Base-by-base conservation (phyloP, 2,113 vertebrate genomes). In the Apeltes quadracus region DNA sequence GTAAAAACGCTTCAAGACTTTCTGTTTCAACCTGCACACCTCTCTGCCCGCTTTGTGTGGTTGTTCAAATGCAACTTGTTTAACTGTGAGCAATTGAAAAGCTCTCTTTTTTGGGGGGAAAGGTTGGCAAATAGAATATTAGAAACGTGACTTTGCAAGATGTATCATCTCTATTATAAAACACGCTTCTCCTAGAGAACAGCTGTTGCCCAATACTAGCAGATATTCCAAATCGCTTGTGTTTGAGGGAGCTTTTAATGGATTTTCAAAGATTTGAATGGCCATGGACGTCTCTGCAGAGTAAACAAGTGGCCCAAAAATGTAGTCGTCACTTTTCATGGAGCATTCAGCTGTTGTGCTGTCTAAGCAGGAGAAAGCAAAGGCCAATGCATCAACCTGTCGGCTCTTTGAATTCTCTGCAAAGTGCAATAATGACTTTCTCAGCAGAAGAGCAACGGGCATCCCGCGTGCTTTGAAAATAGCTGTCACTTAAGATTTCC, bases 401-500 rank as follows among this genome's bases (percentile, higher is more conserved):
- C 63, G n/a, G 57, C 63, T 41, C 20, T 58, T 77, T 27, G 39
- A 56, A 73, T 54, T 27, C 22, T 38, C 38, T 44, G 36, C 23
- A 62, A 70, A 78, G 72, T 72, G 22, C 23, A 70, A 34, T 44
- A 23, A 64, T 44, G 36, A 62, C 29, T 55, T 62, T 57, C 25
- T 68, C 18, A 58, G 72, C 4, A 4, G 51, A 72, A 65, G 57
- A 34, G 25, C 23, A 70, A 32, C 2, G 4, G 55, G 64, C 51
- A 51, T 67, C 25, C 29, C 64, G 23, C 61, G 3, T 61, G 57
- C 54, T 75, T 72, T 82, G n/a, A 75, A 78, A 71, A 55, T 61
- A 71, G 51, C 54, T 71, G 63, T 84, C 78, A 84, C 56, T 82
- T 71, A 59, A 75, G 53, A 85, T 85, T 83, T 67, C 44, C 80